Evolutionary conservation across 1,140 invertebrate genomes (phyloP), one percentile per base, ranked within the genome.

Genomic region (Bicyclus anynana): DNA sequence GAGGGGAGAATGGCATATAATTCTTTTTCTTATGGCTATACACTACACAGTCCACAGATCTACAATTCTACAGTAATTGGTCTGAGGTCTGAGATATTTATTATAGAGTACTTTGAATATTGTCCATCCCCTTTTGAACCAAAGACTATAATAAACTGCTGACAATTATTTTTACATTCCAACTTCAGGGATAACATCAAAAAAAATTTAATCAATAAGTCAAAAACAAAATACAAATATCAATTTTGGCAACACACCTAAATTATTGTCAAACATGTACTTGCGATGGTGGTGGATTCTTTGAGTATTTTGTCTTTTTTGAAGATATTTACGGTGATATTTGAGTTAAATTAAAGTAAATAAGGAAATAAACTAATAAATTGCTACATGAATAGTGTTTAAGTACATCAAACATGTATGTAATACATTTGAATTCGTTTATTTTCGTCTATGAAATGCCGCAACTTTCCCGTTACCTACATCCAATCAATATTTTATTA

Each of bases 391-490:
- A 40, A 40, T 13, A 40, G 13, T 40, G 37, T 2, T 37, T 10
- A 12, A 4, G 12, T 33, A 10, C 17, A 14, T 7, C 5, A 10
- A 40, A 40, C 16, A 14, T 40, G 37, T 40, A 40, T 17, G 37
- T 40, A 14, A 7, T 16, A 40, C 5, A 13, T 7, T 40, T 40
- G 1, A 3, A 17, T 40, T 37, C 1, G 13, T 2, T 2, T 17
- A 10, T 14, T 2, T 16, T 5, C 12, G 16, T 40, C 5, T 40
- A 14, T 40, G 9, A 2, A 17, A 13, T 6, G 14, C 47, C 49
- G 55, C 52, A 46, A 65, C 62, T 61, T 66, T 77, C 69, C 76
- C 76, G 74, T 77, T 77, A 79, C 65, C 37, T 62, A 42, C 37
- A 66, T 23, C 44, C 29, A 55, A 62, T 63, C 53, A 48, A 57